A percentile compares a stretch with the other conserved stretches of the same genome.
phyloP scores from a whole-genome alignment of 2,113 vertebrate species.

The Ploceus nigricollis region DNA sequence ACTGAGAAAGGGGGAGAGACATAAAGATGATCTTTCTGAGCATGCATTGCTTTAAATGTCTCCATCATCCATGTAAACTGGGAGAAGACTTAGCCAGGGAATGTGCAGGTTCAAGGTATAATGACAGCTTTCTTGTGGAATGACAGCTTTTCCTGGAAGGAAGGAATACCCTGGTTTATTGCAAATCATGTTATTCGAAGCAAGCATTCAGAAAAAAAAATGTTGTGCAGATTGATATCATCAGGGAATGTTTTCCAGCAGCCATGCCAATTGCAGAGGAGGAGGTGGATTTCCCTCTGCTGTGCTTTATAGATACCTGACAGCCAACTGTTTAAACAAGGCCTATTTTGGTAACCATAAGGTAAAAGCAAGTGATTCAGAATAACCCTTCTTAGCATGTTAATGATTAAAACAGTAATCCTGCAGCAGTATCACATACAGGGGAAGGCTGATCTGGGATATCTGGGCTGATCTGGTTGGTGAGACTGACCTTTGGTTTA shows the following conservation, averaged over 20 bases:
- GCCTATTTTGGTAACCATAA: background rate
- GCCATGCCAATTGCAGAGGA: background rate
- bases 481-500: background rate
- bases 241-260: slow-evolving; percentile 16
- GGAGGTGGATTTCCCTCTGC: slow-evolving; percentile 25
- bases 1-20: background rate
- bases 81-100: background rate
- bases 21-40: background rate
- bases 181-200: background rate
- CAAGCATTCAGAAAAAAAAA: background rate
- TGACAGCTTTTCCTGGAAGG: background rate
- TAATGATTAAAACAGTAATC: background rate
- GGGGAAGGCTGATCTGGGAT: background rate
- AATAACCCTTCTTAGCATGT: background rate
- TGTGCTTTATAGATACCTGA: slow-evolving; percentile 16
- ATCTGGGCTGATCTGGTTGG: background rate
- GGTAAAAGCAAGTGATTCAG: background rate
- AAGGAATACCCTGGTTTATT: background rate
- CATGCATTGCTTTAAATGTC: background rate
- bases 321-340: slow-evolving; percentile 23
- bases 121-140: background rate
- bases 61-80: background rate
- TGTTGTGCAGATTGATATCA: background rate
- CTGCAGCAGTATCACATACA: background rate
- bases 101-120: background rate